phyloP scores from a whole-genome alignment of 2,888 invertebrate genomes.

The Cosmorhoe ocellata region DNA sequence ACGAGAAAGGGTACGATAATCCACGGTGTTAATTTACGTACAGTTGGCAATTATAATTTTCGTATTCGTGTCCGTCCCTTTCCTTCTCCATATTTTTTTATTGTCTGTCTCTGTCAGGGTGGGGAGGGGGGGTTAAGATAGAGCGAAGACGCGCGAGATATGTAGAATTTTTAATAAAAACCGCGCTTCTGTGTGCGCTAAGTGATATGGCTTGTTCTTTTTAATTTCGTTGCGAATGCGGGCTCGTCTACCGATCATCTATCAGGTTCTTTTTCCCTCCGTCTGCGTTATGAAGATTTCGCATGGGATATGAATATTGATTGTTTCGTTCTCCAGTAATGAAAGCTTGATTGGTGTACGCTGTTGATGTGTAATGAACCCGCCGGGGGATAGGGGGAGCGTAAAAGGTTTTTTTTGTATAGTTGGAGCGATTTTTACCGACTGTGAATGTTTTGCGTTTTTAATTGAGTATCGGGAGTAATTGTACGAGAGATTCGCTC shows the following conservation, averaged over 20 bases:
- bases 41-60: slow-evolving; percentile 82
- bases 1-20: slow-evolving; percentile 42
- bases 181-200: slow-evolving; percentile 79
- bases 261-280: slow-evolving; percentile 59
- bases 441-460: slow-evolving; percentile 41
- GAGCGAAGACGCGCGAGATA: slow-evolving; percentile 77
- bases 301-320: slow-evolving; percentile 82
- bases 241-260: slow-evolving; percentile 70
- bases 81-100: slow-evolving; percentile 69
- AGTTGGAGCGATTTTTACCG: slow-evolving; percentile 46
- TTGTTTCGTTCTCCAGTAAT: slow-evolving; percentile 71
- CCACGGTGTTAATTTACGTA: slow-evolving; percentile 81
- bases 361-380: slow-evolving; percentile 71
- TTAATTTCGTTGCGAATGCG: slow-evolving; percentile 79
- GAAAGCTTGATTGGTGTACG: slow-evolving; percentile 77
- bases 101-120: slow-evolving; percentile 66
- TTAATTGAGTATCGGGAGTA: slow-evolving; percentile 45
- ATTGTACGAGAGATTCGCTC: slow-evolving; percentile 28
- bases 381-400: slow-evolving; percentile 50
- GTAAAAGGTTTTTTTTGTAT: slow-evolving; percentile 57
- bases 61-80: slow-evolving; percentile 68
- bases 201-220: slow-evolving; percentile 82
- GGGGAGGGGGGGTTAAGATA: slow-evolving; percentile 68
- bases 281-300: slow-evolving; percentile 69
- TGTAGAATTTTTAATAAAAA: slow-evolving; percentile 82